These are phyloP conservation scores for Actinemys pallida DNA, from an alignment of 2,113 vertebrate genomes.

Conservation along the genomic window DNA sequence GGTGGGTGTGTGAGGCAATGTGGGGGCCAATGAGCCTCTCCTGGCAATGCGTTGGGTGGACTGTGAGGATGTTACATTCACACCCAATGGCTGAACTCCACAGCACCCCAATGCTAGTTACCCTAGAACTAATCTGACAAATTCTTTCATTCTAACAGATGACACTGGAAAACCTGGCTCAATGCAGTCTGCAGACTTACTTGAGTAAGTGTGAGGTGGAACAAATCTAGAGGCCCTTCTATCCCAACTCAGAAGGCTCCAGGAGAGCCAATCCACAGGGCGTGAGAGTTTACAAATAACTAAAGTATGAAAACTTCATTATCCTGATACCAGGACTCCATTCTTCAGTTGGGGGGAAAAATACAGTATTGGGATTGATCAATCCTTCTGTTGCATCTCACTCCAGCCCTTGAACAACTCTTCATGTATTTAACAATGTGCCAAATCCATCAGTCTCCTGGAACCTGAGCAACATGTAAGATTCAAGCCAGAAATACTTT, in stretches of 20 bases:
- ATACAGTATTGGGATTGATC: neutral
- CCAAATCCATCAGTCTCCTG: neutral
- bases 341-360: neutral
- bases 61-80: neutral
- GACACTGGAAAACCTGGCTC: neutral
- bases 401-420: neutral
- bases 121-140: neutral
- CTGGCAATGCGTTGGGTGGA: neutral
- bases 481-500: neutral
- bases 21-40: neutral
- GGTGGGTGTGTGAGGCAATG: neutral
- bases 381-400: constrained; percentile 8
- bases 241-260: neutral
- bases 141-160: constrained; percentile 7
- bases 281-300: neutral
- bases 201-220: neutral
- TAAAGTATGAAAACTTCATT: neutral
- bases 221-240: constrained; percentile 16
- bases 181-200: neutral
- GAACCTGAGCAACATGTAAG: neutral
- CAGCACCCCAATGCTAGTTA: neutral
- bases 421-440: constrained; percentile 15
- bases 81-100: neutral
- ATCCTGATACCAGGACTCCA: neutral
- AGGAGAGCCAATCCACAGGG: neutral